phyloP scores from a whole-genome alignment of 2,113 vertebrate species.

The Amphilophus citrinellus region DNA sequence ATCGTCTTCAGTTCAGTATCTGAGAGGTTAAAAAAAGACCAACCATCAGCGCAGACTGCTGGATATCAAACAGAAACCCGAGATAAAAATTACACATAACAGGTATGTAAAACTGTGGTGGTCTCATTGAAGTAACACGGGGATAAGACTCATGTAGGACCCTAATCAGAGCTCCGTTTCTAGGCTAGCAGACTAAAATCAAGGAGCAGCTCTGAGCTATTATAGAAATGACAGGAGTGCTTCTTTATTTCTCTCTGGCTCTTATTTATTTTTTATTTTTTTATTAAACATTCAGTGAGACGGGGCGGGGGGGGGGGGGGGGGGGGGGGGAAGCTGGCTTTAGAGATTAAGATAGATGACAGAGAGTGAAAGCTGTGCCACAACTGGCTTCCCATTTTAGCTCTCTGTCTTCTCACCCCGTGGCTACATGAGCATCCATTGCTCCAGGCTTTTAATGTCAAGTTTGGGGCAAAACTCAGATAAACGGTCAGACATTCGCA shows the following conservation, averaged over 20 bases:
- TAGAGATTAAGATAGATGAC: neutral
- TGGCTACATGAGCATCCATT: neutral
- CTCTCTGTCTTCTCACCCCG: neutral
- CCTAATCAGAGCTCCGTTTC: neutral
- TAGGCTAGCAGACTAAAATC: neutral
- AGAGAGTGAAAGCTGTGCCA: neutral
- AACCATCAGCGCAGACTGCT: neutral
- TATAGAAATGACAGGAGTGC: fast-evolving
- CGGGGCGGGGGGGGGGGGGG: fast-evolving
- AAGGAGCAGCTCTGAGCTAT: neutral
- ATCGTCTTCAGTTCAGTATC: neutral
- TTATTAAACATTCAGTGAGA: neutral
- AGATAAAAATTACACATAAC: neutral
- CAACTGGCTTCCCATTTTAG: neutral
- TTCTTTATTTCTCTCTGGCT: neutral
- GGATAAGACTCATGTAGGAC: neutral
- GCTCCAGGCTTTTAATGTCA: neutral
- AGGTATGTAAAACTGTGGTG: neutral
- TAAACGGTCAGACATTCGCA: neutral
- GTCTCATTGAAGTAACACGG: too few relatives aligned
- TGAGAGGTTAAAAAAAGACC: neutral
- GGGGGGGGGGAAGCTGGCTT: fast-evolving
- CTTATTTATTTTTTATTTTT: neutral
- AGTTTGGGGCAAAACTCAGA: neutral
- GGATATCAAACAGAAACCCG: neutral